These are phyloP conservation scores for Antheraea yamamai DNA, from an alignment of 2,888 invertebrate species.

Conservation along the genomic window DNA sequence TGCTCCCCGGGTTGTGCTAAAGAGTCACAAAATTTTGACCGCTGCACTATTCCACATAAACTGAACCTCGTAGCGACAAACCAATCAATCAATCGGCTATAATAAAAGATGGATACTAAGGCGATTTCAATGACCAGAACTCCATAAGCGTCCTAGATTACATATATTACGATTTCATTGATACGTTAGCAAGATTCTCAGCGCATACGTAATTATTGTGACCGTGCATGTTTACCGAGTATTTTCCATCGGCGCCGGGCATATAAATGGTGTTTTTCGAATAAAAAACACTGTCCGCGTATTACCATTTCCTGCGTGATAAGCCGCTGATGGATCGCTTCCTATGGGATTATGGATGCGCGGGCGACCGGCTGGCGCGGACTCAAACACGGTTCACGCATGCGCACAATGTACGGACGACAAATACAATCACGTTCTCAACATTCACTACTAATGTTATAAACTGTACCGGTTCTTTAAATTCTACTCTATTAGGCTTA, in stretches of 20 bases:
- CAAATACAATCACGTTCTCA: constrained; percentile 8
- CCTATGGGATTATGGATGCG: constrained; percentile 51
- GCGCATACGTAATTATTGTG: constrained; percentile 4
- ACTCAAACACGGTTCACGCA: constrained; percentile 1
- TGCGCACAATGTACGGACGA: background rate
- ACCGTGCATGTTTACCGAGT: constrained; percentile 6
- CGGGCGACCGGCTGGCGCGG: constrained; percentile 7
- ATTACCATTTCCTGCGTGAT: constrained; percentile 66
- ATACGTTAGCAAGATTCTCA: constrained; percentile 1
- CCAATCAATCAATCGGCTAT: too few relatives aligned
- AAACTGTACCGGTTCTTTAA: background rate
- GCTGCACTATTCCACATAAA: too few relatives aligned
- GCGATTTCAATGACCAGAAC: too few relatives aligned
- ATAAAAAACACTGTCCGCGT: constrained; percentile 22
- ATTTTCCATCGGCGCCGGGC: background rate
- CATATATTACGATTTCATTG: background rate
- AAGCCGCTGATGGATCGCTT: constrained; percentile 77
- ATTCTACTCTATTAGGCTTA: background rate
- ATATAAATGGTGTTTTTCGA: constrained; percentile 17
- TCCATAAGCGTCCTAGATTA: background rate
- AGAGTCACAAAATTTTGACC: too few relatives aligned
- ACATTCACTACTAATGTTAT: background rate
- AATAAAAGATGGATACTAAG: too few relatives aligned
- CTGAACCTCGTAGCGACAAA: too few relatives aligned
- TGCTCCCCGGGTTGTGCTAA: too few relatives aligned